A percentile compares a stretch with the other conserved stretches of the same genome.
Evolutionary conservation across 2,797 vertebrate genomes (phyloP).

Genomic region (Paratrypauchen microcephalus): DNA sequence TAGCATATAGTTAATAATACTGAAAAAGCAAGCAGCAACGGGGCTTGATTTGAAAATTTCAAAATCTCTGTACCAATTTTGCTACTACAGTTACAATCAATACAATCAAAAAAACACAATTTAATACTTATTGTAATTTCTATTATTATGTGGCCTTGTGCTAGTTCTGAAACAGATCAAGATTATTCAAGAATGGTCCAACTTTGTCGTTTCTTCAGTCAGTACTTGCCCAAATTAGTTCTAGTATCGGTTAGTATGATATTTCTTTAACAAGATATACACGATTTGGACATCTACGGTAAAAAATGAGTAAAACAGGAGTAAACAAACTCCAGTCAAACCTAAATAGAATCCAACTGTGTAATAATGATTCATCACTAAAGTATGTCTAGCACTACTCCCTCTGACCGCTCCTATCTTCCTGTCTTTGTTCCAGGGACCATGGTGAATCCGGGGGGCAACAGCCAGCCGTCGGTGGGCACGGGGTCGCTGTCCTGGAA

Average conservation of each 20-base stretch:
- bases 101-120: neutral
- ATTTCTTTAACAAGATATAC: too few species aligned
- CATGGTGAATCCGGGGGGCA: constrained; percentile 98
- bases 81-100: neutral
- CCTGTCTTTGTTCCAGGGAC: constrained; percentile 69
- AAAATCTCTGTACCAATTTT: neutral
- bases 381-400: neutral
- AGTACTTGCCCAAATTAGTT: neutral
- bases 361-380: neutral
- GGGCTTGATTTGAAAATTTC: neutral
- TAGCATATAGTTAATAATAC: neutral
- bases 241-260: too few species aligned
- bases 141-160: neutral
- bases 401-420: neutral
- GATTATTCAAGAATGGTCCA: neutral
- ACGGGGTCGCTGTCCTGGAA: constrained; percentile 95
- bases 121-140: neutral
- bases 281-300: neutral
- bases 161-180: neutral
- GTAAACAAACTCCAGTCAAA: neutral
- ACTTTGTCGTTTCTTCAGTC: neutral
- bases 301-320: neutral
- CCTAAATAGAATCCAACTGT: neutral
- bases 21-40: neutral
- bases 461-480: constrained; percentile 90